phyloP scores from a whole-genome alignment of 2,797 vertebrate genomes.

The Pteronotus mesoamericanus region DNA sequence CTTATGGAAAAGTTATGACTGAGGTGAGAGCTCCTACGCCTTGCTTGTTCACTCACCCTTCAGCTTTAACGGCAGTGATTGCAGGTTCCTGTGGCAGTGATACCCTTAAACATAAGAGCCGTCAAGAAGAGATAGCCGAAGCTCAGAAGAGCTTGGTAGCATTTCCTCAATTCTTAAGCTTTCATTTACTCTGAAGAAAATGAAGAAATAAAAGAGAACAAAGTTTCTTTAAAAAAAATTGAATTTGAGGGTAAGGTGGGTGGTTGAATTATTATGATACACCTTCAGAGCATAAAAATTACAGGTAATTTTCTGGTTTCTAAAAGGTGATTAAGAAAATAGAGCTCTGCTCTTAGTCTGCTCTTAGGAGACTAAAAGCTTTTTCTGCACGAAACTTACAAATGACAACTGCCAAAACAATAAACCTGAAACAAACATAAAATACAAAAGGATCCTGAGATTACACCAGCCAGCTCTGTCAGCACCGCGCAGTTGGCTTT shows the following conservation, averaged over 20 bases:
- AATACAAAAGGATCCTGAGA: neutral
- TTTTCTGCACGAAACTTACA: conserved; percentile 39
- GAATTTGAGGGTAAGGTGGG: conserved; percentile 45
- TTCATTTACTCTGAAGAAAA: conserved; percentile 38
- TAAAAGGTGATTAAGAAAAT: conserved; percentile 65
- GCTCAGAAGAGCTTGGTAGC: neutral
- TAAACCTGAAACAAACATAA: conserved; percentile 52
- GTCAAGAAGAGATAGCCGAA: neutral
- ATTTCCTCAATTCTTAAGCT: conserved; percentile 23
- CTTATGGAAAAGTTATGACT: neutral
- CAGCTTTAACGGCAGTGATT: neutral
- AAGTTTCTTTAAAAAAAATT: conserved; percentile 16
- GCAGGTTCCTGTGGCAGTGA: neutral
- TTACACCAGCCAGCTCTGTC: neutral
- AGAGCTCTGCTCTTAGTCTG: conserved; percentile 41
- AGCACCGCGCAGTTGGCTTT: too few relatives aligned
- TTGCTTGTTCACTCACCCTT: neutral
- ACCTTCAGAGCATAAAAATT: conserved; percentile 63
- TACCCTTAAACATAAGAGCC: neutral
- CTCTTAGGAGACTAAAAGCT: conserved; percentile 47
- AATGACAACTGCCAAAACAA: conserved; percentile 59
- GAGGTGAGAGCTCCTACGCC: neutral
- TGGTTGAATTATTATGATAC: conserved; percentile 64
- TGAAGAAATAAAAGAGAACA: conserved; percentile 33
- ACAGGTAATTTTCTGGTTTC: conserved; percentile 63